A percentile compares a stretch with the other conserved stretches of the same genome.
Conservation (phyloP, 2,888 invertebrate species). For the Automeris io region DNA sequence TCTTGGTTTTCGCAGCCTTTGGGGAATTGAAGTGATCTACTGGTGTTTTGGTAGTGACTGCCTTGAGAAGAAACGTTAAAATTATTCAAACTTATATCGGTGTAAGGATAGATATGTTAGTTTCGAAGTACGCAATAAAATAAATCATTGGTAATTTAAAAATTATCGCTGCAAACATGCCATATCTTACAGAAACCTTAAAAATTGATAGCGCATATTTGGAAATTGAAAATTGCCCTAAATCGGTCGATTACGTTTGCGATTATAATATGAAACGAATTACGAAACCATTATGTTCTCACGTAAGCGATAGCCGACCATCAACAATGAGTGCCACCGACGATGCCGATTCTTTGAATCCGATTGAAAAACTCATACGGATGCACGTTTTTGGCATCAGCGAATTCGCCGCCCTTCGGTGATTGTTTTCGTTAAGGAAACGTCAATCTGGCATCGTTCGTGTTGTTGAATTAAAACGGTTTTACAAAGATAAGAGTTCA, state of each 20-base stretch:
- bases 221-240: constrained; percentile 33
- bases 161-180: neutral
- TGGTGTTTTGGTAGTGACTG: no score
- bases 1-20: no score
- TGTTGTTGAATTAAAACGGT: constrained; percentile 15
- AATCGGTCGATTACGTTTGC: constrained; percentile 36
- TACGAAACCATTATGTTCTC: constrained; percentile 71
- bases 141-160: no score
- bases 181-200: neutral
- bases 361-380: constrained; percentile 71
- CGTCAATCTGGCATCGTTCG: constrained; percentile 29
- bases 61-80: no score
- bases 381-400: constrained; percentile 75
- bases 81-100: no score
- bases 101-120: no score
- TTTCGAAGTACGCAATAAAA: no score
- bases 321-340: constrained; percentile 73
- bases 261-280: constrained; percentile 39
- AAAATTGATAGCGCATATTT: neutral
- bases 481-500: constrained; percentile 4
- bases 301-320: constrained; percentile 64
- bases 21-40: no score
- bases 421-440: constrained; percentile 47
- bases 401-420: constrained; percentile 60
- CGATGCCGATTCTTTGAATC: constrained; percentile 68